Percentiles rank a stretch among this genome's conserved stretches.
Conservation (phyloP, 2,113 vertebrate genomes). For the Pedetes capensis region DNA sequence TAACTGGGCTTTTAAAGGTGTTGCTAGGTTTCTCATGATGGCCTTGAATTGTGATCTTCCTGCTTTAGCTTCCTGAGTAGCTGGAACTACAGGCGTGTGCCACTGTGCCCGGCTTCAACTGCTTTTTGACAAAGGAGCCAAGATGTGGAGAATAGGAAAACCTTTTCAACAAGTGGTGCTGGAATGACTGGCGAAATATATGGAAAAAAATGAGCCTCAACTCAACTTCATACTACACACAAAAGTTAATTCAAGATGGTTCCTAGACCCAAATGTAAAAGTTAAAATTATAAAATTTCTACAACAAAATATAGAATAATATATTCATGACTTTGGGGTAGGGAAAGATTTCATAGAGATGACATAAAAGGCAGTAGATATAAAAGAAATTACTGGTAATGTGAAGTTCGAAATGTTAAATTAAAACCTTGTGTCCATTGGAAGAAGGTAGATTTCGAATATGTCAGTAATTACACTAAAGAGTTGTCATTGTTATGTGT, state of each 20-base stretch:
- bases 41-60: no score
- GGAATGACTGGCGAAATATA: neutral
- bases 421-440: neutral
- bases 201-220: neutral
- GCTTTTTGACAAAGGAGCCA: neutral
- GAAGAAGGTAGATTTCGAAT: neutral
- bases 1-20: neutral
- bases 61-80: no score
- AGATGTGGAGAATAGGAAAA: neutral
- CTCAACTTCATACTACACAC: neutral
- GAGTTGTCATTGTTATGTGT: no score
- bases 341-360: neutral
- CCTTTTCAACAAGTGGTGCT: neutral
- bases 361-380: neutral
- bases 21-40: no score
- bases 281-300: no score
- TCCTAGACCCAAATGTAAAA: neutral
- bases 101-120: neutral
- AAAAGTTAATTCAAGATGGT: neutral
- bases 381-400: neutral
- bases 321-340: neutral
- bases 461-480: neutral
- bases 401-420: neutral
- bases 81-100: no score
- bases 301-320: neutral